phyloP scores from a whole-genome alignment of 2,113 vertebrate genomes.

The Siphamia tubifer region DNA sequence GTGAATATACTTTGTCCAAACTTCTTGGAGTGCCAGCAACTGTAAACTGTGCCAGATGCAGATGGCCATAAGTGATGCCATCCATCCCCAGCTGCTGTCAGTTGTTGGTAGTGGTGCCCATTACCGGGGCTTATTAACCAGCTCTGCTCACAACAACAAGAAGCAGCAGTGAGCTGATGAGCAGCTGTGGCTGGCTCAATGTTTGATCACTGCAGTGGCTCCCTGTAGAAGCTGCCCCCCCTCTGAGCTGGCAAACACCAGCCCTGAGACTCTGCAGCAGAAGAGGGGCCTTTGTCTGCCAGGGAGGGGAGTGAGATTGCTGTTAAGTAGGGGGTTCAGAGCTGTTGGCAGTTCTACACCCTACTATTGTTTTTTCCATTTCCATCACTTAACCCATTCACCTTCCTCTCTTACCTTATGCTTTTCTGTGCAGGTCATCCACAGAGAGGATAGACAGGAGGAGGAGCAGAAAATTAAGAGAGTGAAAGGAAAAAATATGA shows the following conservation, averaged over 20 bases:
- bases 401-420: not conserved
- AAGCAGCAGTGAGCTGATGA: conserved; percentile 26
- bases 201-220: conserved; percentile 35
- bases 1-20: not conserved
- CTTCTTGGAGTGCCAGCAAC: not conserved
- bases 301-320: not conserved
- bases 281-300: conserved; percentile 38
- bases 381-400: conserved; percentile 10
- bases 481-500: not conserved
- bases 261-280: not conserved
- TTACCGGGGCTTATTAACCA: conserved; percentile 8
- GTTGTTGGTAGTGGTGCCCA: not conserved
- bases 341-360: conserved; percentile 17
- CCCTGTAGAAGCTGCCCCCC: not conserved
- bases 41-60: conserved; percentile 37
- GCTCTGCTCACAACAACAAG: conserved; percentile 13
- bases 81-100: conserved; percentile 44
- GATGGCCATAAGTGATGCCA: conserved; percentile 35
- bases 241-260: conserved; percentile 28
- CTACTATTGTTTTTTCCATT: conserved; percentile 4
- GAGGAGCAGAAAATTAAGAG: not conserved
- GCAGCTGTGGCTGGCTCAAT: conserved; percentile 37
- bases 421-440: conserved; percentile 22
- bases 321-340: conserved; percentile 5
- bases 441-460: not conserved